These are phyloP conservation scores for Nemapogon koenigi DNA, from an alignment of 2,888 invertebrate genomes.

Conservation along the genomic window DNA sequence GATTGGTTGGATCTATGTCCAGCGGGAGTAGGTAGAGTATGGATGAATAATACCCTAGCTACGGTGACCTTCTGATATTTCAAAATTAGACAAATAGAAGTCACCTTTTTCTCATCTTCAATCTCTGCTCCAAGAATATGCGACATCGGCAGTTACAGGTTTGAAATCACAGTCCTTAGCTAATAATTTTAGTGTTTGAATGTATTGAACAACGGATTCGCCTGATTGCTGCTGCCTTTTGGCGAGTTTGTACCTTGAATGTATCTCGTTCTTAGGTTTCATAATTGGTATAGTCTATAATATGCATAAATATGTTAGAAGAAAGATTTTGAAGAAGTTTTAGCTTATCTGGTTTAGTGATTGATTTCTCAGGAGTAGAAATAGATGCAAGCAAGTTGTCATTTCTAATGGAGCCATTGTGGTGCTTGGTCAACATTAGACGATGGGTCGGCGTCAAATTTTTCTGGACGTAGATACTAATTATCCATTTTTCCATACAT, in stretches of 20 bases:
- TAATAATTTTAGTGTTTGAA: background rate
- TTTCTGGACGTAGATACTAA: background rate
- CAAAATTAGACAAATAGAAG: too few relatives aligned
- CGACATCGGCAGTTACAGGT: background rate
- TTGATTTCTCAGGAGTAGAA: background rate
- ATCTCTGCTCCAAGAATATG: too few relatives aligned
- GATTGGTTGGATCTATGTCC: too few relatives aligned
- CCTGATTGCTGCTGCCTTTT: background rate
- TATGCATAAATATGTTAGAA: background rate
- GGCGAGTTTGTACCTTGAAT: background rate
- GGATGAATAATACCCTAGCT: too few relatives aligned
- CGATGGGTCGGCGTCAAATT: background rate
- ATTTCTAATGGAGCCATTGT: background rate
- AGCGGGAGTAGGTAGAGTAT: too few relatives aligned
- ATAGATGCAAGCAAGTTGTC: background rate
- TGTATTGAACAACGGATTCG: background rate
- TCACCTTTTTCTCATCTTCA: too few relatives aligned
- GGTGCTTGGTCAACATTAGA: background rate
- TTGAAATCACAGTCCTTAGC: conserved; percentile 1
- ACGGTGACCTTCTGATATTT: too few relatives aligned
- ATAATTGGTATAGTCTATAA: background rate
- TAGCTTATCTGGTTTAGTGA: background rate
- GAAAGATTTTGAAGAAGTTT: background rate
- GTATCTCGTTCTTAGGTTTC: background rate
- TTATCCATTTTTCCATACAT: background rate